These are phyloP conservation scores for Drosophila novamexicana DNA, from an alignment of 1,140 invertebrate genomes.

Conservation along the genomic window DNA sequence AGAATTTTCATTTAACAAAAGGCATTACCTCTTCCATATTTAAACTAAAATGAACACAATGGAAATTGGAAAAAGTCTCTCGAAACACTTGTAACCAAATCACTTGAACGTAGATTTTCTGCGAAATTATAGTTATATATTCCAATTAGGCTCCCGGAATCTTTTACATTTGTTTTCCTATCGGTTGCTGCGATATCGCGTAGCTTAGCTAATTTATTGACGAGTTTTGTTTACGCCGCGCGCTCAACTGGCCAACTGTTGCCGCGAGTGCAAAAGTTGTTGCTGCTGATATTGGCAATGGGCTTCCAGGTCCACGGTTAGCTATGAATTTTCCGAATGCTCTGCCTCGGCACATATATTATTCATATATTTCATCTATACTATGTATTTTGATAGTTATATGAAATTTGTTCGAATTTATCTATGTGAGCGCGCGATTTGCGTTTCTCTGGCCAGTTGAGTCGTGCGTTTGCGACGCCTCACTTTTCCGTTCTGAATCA, in stretches of 20 bases:
- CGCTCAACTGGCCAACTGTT: conserved; percentile 36
- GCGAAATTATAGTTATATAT: background rate
- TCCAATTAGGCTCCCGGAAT: background rate
- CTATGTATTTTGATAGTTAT: conserved; percentile 12
- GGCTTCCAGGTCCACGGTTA: conserved; percentile 18
- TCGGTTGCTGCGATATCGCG: conserved; percentile 18
- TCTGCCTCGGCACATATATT: conserved; percentile 4
- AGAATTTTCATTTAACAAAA: background rate
- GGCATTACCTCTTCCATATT: conserved; percentile 68
- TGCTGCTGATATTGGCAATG: conserved; percentile 16
- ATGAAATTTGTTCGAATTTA: conserved; percentile 20
- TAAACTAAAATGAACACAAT: conserved; percentile 60
- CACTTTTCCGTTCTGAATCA: conserved; percentile 78
- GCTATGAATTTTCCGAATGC: conserved; percentile 18
- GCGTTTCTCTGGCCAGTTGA: conserved; percentile 26
- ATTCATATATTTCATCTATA: conserved; percentile 12
- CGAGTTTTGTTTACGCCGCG: conserved; percentile 18
- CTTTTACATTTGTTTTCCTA: conserved; percentile 18
- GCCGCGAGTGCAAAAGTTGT: conserved; percentile 21
- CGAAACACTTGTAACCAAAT: conserved; percentile 24
- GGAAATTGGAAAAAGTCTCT: conserved; percentile 32
- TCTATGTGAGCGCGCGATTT: conserved; percentile 32
- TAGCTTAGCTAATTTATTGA: conserved; percentile 22
- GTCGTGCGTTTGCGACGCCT: conserved; percentile 69
- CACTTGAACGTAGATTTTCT: conserved; percentile 6